These are phyloP conservation scores for Orientallactaga bullata DNA, from an alignment of 2,113 vertebrate genomes.

Conservation along the genomic window DNA sequence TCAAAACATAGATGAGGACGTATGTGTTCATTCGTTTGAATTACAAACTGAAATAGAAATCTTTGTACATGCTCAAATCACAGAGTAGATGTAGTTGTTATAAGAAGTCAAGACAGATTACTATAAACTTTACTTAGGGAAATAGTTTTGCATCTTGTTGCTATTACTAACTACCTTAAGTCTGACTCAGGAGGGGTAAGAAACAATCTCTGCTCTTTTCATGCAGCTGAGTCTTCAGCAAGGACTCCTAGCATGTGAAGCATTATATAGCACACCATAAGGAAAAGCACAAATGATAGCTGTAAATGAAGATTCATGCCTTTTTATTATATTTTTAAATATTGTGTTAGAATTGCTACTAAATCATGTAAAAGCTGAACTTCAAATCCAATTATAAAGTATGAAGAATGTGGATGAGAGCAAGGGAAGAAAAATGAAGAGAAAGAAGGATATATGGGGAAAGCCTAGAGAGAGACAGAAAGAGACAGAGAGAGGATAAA, in stretches of 20 bases:
- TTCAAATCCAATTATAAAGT: background rate
- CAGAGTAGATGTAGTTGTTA: background rate
- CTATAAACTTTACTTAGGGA: conserved; percentile 56
- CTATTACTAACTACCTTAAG: background rate
- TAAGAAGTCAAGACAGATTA: background rate
- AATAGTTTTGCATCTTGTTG: conserved; percentile 55
- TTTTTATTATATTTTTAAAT: conserved; percentile 50
- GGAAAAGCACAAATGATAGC: conserved; percentile 56
- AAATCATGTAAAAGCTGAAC: background rate
- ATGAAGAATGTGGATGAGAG: background rate
- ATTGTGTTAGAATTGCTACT: background rate
- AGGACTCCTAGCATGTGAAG: conserved; percentile 45
- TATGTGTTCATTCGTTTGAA: conserved; percentile 14
- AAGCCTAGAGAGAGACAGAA: conserved; percentile 57
- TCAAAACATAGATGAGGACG: background rate
- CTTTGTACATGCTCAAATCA: background rate
- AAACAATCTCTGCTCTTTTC: conserved; percentile 42
- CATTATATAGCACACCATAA: conserved; percentile 66
- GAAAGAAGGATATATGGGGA: conserved; percentile 9
- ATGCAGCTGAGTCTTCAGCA: conserved; percentile 46
- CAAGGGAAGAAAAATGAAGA: conserved; percentile 45
- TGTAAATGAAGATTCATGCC: conserved; percentile 54
- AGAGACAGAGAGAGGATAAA: conserved; percentile 24
- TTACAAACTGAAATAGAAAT: conserved; percentile 60
- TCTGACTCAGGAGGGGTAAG: conserved; percentile 32